Evolutionary conservation across 2,113 vertebrate species (phyloP), one percentile per base, ranked within the genome.

Genomic region (Syngnathoides biaculeatus): DNA sequence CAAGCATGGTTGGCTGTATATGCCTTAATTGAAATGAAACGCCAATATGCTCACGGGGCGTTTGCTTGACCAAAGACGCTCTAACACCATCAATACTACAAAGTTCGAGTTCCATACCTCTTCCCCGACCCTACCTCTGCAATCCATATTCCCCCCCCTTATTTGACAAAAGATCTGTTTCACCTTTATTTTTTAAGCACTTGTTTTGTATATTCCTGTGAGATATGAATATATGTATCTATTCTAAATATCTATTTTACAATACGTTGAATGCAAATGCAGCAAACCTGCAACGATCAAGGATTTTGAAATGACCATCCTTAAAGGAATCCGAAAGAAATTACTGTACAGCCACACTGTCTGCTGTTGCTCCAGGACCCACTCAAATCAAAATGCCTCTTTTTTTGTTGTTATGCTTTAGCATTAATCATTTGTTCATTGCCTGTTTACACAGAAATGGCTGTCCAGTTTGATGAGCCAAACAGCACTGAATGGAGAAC

Each of bases 191-290:
- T 88, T 90, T 79, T 77, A 89, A 89, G 90, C 90, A 92, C 91
- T 90, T 91, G 84, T 69, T 92, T 91, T 93, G 86, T 92, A 91
- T 77, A 90, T 88, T 77, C 89, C 77, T 91, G 90, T 92, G 84
- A 90, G 81, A 89, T 90, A 91, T 88, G 73, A 86, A 88, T 81
- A 89, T 87, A 89, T 88, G 87, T 92, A 91, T 87, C 81, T 90
- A 88, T 88, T 90, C 84, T 86, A 84, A 89, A 89, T 89, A 84
- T 92, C 89, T 93, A 90, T 93, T 92, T 92, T 92, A 67, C 79
- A 79, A 87, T 81, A 71, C 87, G 90, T 83, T 73, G 63, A 79
- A 78, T 85, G 84, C 86, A 86, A 79, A 79, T 77, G 75, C 73
- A 77, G 78, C 77, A 71, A 73, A 77, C 64, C 65, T 73, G 66